Base-by-base conservation (phyloP, 2,797 vertebrate species). In the Oreochromis mossambicus region DNA sequence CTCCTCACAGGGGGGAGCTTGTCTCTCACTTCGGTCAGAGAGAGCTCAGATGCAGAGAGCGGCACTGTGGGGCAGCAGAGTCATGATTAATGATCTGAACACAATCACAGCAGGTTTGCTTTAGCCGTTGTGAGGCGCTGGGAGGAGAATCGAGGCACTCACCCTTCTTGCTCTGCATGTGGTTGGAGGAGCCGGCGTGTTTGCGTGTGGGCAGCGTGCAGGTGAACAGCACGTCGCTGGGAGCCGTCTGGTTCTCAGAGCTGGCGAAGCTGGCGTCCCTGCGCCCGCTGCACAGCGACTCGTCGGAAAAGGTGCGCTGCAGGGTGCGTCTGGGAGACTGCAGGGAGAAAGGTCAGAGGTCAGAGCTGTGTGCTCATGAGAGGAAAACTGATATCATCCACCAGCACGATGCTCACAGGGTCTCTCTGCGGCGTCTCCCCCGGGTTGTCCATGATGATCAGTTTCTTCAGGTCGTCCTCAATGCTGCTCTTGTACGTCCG, bases 371-470 rank as follows among this genome's bases (percentile, higher is more conserved):
- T 8, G n/a, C 12, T 8, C 5, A 11, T 12, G 15, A 75, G 68
- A 46, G 24, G 26, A 50, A 75, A 32, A 48, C 6, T 2, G 1
- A 29, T 75, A 50, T 32, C 17, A 50, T 75, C 26, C 15, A 73
- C 9, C 68, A 26, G 50, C 17, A 52, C 41, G 19, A 13, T 85
- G 26, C 95, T 95, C 85, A 97, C 96, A 7, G 91, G 92, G 8
- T 97, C 97, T 79, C 96, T 92, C 15, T 96, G 97, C 2, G 95
- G 93, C 1, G 48, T 58, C 50, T 97, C 96, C 24, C 92, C 89
- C 1, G 96, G 93, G 90, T 95, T 96, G 96, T 99, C 98, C 98
- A 98, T 98, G 93, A 98, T 97, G 85, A 99, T 99, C 77, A 99
- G 97, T 36, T 97, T 98, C 92, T 98, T 98, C 78, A 99, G 94